Conservation (phyloP, 2,797 vertebrate species). For the Typhlichthys subterraneus region DNA sequence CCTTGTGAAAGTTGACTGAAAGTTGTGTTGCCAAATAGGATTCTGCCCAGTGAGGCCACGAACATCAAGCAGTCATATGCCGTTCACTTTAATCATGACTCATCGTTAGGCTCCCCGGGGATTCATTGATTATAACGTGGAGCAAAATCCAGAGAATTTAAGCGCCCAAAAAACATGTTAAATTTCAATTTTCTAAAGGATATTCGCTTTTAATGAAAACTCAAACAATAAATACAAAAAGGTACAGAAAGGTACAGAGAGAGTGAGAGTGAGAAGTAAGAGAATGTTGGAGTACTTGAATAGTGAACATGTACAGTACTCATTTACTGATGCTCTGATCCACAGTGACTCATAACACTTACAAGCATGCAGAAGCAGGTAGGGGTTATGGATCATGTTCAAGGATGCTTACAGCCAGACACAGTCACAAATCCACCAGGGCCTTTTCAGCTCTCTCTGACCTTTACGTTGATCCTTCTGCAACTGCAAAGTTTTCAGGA, state of each 20-base stretch:
- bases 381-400: no score
- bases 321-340: no score
- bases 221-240: not conserved
- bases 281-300: no score
- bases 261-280: no score
- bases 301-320: no score
- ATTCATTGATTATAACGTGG: conserved; percentile 47
- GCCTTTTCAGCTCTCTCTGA: no score
- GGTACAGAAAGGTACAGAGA: not conserved
- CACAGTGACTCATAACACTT: no score
- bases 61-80: conserved; percentile 37
- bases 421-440: no score
- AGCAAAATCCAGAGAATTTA: conserved; percentile 25
- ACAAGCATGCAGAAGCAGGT: no score
- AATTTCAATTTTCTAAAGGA: not conserved
- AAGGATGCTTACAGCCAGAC: no score
- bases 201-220: not conserved
- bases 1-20: conserved; percentile 17
- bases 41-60: conserved; percentile 16
- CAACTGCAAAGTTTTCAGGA: no score
- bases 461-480: no score
- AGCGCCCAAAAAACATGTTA: conserved; percentile 1
- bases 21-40: conserved; percentile 15
- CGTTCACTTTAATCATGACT: conserved; percentile 53
- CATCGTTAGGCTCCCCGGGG: conserved; percentile 34